Conservation (phyloP, 2,888 invertebrate species). For the Tetragonisca angustula region DNA sequence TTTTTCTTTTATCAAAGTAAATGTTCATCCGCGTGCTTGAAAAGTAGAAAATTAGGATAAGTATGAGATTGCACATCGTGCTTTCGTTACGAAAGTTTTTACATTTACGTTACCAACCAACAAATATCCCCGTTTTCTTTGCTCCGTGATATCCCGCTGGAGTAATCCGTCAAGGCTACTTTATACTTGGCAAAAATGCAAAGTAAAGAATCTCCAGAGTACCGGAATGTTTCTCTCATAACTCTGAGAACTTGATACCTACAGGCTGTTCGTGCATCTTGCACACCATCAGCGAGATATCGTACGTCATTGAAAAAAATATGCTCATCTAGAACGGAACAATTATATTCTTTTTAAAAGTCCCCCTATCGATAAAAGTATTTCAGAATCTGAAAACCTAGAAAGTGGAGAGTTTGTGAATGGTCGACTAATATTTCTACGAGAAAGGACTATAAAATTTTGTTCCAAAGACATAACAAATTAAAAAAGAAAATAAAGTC, state of each 20-base stretch:
- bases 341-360: neutral
- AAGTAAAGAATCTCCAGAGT: slow-evolving; percentile 51
- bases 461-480: neutral
- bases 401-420: neutral
- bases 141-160: slow-evolving; percentile 27
- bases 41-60: neutral
- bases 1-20: neutral
- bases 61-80: slow-evolving; percentile 1
- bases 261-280: slow-evolving; percentile 13
- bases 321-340: neutral
- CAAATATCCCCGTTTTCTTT: slow-evolving; percentile 35
- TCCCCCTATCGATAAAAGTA: neutral
- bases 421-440: neutral
- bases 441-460: neutral
- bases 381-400: too few relatives aligned
- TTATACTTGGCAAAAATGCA: slow-evolving; percentile 41
- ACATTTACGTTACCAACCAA: slow-evolving; percentile 8
- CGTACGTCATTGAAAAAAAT: neutral
- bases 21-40: neutral
- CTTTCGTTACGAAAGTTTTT: slow-evolving; percentile 29
- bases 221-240: slow-evolving; percentile 34
- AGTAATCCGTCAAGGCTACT: slow-evolving; percentile 51
- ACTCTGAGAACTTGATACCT: slow-evolving; percentile 28
- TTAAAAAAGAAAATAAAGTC: too few relatives aligned
- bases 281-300: neutral